These are phyloP conservation scores for Drosophila borealis DNA, from an alignment of 2,888 invertebrate species.

Conservation along the genomic window DNA sequence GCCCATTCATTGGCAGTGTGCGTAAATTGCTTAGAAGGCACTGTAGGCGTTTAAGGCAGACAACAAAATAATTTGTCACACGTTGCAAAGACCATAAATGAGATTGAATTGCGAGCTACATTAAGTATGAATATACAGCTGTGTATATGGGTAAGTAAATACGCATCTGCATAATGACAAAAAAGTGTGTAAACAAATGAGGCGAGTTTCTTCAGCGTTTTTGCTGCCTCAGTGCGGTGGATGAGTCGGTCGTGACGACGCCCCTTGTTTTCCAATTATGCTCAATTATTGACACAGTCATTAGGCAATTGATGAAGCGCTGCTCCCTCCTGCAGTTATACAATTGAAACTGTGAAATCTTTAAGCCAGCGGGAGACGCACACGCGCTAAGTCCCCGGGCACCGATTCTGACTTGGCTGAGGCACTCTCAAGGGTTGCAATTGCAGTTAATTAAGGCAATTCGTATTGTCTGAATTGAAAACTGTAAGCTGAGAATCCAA, in stretches of 20 bases:
- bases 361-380: slow-evolving; percentile 67
- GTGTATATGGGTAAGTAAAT: slow-evolving; percentile 3
- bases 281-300: slow-evolving; percentile 78
- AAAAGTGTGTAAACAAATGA: slow-evolving; percentile 73
- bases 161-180: slow-evolving; percentile 24
- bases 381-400: slow-evolving; percentile 57
- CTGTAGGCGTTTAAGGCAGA: slow-evolving; percentile 17
- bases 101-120: slow-evolving; percentile 28
- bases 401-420: slow-evolving; percentile 24
- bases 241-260: slow-evolving; percentile 53
- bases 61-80: slow-evolving; percentile 41
- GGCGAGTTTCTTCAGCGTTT: slow-evolving; percentile 26
- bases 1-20: slow-evolving; percentile 11
- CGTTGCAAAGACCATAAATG: slow-evolving; percentile 42
- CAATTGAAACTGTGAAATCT: slow-evolving; percentile 72
- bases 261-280: slow-evolving; percentile 77
- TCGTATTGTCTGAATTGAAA: slow-evolving; percentile 34
- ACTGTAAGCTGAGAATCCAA: slow-evolving; percentile 4
- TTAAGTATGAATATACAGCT: slow-evolving; percentile 15
- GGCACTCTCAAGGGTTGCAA: slow-evolving; percentile 61
- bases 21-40: slow-evolving; percentile 23
- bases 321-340: slow-evolving; percentile 31
- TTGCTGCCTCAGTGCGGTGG: slow-evolving; percentile 18
- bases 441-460: slow-evolving; percentile 61
- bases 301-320: slow-evolving; percentile 68